phyloP scores from a whole-genome alignment of 2,797 vertebrate genomes.

The Mus minutoides region DNA sequence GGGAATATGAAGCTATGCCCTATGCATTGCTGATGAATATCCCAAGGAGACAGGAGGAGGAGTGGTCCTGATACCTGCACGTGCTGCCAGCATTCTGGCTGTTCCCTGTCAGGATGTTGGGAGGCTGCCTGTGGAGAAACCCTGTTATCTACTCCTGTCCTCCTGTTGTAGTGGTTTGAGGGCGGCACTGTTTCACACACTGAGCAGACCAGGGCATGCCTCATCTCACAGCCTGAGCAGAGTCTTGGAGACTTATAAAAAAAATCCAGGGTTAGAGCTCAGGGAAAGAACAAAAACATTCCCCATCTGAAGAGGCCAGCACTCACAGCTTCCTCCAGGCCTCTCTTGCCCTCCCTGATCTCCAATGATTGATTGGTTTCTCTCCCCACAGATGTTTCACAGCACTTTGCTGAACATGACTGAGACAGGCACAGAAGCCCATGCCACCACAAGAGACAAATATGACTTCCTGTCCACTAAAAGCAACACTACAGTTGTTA shows the following conservation, averaged over 20 bases:
- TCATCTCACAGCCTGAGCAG: neutral
- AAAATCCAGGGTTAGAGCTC: fast-evolving
- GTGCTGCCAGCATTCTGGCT: neutral
- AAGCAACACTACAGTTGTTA: constrained; percentile 70
- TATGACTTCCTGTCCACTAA: constrained; percentile 64
- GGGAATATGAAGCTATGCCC: fast-evolving
- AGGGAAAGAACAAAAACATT: fast-evolving
- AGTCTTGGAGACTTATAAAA: too few relatives aligned
- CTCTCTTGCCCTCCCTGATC: neutral
- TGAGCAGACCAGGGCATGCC: neutral
- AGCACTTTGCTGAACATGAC: constrained; percentile 91
- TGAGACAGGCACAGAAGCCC: constrained; percentile 91
- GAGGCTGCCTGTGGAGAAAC: neutral
- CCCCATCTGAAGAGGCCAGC: fast-evolving
- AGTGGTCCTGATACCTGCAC: neutral
- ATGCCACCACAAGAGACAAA: constrained; percentile 86
- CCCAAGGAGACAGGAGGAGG: neutral
- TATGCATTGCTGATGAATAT: too few relatives aligned
- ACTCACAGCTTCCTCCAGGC: fast-evolving
- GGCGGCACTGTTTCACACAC: neutral
- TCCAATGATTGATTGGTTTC: fast-evolving
- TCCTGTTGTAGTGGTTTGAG: neutral
- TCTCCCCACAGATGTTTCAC: constrained; percentile 88
- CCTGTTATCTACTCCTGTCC: neutral
- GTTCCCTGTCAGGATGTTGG: neutral